A percentile compares a stretch with the other conserved stretches of the same genome.
Conservation (phyloP, 1,140 invertebrate genomes). For the Tyrophagus putrescentiae region DNA sequence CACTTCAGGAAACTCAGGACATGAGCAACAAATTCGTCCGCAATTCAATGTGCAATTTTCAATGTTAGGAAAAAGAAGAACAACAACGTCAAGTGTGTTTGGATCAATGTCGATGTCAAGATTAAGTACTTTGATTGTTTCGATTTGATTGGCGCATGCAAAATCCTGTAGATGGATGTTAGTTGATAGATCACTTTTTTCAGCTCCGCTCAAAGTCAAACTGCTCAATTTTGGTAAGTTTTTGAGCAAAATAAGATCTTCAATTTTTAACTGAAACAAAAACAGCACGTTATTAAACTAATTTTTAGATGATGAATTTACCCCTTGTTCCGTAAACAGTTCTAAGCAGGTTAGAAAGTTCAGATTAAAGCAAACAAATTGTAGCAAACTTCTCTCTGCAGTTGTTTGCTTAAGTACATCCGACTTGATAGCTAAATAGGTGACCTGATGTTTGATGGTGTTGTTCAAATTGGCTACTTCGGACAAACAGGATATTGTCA, state of each 20-base stretch:
- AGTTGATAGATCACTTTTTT: background rate
- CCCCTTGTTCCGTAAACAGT: background rate
- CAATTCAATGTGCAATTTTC: background rate
- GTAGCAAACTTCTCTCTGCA: background rate
- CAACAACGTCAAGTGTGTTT: background rate
- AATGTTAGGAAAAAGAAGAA: background rate
- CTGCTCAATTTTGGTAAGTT: background rate
- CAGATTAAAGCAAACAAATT: background rate
- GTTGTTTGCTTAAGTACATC: background rate
- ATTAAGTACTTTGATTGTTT: background rate
- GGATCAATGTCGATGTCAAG: background rate
- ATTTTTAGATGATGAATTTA: no score
- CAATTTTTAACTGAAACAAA: background rate
- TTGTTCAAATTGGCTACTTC: background rate
- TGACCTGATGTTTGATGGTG: background rate
- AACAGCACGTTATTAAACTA: no score
- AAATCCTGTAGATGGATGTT: background rate
- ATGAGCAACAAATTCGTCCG: background rate
- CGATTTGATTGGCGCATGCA: no score
- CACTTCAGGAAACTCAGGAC: background rate
- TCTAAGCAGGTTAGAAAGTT: background rate
- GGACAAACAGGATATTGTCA: background rate
- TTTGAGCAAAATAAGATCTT: background rate
- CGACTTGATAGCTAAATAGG: constrained; percentile 8
- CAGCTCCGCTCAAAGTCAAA: background rate